Conservation (phyloP, 2,797 vertebrate genomes). For the Schizopygopsis malacanthus region DNA sequence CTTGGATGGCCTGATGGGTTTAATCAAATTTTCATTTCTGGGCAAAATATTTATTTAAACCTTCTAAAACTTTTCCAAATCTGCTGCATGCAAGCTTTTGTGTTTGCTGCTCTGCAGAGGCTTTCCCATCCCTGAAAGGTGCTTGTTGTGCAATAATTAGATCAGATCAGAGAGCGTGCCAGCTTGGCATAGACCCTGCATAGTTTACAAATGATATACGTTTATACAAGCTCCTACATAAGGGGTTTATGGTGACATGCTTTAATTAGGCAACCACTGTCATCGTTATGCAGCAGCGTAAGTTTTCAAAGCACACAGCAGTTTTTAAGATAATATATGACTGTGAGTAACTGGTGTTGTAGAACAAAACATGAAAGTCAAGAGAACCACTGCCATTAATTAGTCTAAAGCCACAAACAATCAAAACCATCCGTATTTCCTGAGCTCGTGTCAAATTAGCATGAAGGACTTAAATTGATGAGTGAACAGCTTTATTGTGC, state of each 20-base stretch:
- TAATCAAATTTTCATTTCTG: not conserved
- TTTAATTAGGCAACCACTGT: not conserved
- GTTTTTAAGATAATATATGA: not conserved
- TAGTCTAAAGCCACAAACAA: not conserved
- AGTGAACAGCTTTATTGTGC: not conserved
- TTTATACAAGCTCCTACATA: not conserved
- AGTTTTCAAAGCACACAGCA: not conserved
- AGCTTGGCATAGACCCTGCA: not conserved
- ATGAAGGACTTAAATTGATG: not conserved
- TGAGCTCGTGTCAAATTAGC: not conserved
- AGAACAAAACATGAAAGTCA: not conserved
- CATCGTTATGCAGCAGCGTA: not conserved
- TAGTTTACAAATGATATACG: not conserved
- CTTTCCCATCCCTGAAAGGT: not conserved
- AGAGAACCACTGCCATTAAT: not conserved
- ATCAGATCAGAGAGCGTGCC: not conserved
- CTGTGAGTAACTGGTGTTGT: no score
- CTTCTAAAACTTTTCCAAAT: not conserved
- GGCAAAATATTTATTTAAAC: no score
- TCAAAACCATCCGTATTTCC: not conserved
- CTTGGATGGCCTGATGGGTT: not conserved
- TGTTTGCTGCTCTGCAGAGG: not conserved
- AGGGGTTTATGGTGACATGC: not conserved
- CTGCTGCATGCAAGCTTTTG: slow-evolving; percentile 6
- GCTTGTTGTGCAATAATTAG: slow-evolving; percentile 33